These are phyloP conservation scores for Coremacera marginata DNA, from an alignment of 2,888 invertebrate genomes.

Conservation along the genomic window DNA sequence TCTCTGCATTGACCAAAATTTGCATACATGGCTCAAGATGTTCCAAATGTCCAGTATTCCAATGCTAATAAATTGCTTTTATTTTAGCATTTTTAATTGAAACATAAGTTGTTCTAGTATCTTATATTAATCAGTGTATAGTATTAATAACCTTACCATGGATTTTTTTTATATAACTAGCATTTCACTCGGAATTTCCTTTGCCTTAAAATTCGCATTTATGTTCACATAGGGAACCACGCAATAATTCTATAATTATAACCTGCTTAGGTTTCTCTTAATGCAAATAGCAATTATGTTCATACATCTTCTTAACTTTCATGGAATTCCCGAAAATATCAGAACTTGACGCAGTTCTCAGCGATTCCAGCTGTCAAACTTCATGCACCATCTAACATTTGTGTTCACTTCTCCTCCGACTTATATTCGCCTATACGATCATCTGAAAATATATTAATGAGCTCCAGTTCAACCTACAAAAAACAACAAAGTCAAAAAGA, in stretches of 20 bases:
- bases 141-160: too few species aligned
- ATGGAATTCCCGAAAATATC: conserved; percentile 49
- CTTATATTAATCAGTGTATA: too few species aligned
- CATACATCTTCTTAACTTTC: conserved; percentile 45
- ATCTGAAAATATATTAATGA: conserved; percentile 43
- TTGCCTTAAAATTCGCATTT: background rate
- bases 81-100: background rate
- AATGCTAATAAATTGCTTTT: background rate
- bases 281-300: conserved; percentile 57
- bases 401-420: conserved; percentile 16
- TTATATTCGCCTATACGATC: conserved; percentile 23
- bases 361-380: conserved; percentile 13
- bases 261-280: conserved; percentile 50
- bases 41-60: background rate
- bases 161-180: background rate
- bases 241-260: conserved; percentile 21
- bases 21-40: background rate
- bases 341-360: conserved; percentile 2
- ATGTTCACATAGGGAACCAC: conserved; percentile 10
- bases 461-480: conserved; percentile 38
- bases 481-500: background rate
- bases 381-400: conserved; percentile 34
- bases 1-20: background rate
- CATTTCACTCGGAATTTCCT: background rate
- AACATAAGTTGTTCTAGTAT: background rate